Percentiles rank a stretch among this genome's conserved stretches.
Conservation (phyloP, 2,888 invertebrate genomes). For the Ochropacha duplaris region DNA sequence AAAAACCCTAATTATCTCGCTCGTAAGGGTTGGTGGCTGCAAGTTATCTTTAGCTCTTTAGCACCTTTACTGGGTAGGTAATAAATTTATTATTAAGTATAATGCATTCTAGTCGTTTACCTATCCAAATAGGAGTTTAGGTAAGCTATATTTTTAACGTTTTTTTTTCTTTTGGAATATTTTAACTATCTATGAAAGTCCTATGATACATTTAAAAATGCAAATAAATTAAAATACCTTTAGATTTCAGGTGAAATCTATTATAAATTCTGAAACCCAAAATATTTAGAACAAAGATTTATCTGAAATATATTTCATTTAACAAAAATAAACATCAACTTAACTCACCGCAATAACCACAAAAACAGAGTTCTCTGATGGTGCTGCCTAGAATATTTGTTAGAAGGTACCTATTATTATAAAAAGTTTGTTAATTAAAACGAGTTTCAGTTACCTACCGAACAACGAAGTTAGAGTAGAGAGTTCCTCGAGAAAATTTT, state of each 20-base stretch:
- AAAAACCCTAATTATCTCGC: no score
- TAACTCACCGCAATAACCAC: constrained; percentile 26
- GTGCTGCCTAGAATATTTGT: constrained; percentile 24
- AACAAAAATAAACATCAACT: constrained; percentile 8
- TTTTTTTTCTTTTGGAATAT: no score
- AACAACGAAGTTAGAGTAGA: constrained; percentile 30
- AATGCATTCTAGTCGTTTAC: neutral
- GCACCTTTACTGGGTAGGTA: neutral
- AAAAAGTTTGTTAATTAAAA: constrained; percentile 65
- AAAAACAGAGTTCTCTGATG: constrained; percentile 32
- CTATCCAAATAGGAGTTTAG: neutral
- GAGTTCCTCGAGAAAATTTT: constrained; percentile 25
- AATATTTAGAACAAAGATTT: neutral
- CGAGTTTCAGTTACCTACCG: constrained; percentile 47
- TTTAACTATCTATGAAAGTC: neutral
- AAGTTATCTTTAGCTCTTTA: no score
- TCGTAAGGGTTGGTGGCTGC: no score
- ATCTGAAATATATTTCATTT: neutral
- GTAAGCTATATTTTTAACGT: no score
- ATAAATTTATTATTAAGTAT: neutral
- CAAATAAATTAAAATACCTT: neutral
- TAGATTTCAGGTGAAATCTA: neutral
- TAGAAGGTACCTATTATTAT: constrained; percentile 49
- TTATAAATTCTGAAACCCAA: neutral
- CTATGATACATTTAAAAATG: no score